Evolutionary conservation across 1,140 invertebrate species (phyloP), one percentile per base, ranked within the genome.

Genomic region (Meloidogyne exigua): DNA sequence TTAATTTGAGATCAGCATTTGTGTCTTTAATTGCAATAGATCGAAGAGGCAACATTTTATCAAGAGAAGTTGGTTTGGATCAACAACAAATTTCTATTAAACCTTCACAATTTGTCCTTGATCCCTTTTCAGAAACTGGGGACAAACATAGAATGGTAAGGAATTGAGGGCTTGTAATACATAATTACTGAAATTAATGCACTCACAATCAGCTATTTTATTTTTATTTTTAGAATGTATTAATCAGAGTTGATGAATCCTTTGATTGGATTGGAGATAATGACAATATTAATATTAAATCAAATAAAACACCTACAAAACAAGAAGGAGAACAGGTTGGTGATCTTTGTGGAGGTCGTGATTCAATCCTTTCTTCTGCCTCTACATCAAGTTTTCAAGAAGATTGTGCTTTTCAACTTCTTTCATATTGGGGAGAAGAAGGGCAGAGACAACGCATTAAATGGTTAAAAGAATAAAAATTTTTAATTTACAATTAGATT

Each of bases 381-480:
- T 57, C 72, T 13, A 64, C 72, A 65, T 36, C 32, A 49, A 26
- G 57, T 18, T 62, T 65, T 21, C 72, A 15, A 21, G 28, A 39
- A 21, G 72, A 28, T 36, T 73, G 49, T 64, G 72, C 72, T 10
- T 73, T 73, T 21, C 72, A 65, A 18, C 21, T 73, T 28, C 57
- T 64, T 28, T 26, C 57, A 5, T 62, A 73, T 64, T 73, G 72
- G 72, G 72, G 72, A 12, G 72, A 73, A 36, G 72, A 73, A 36
- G 36, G 57, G 23, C 72, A 73, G 25, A 44, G 72, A 23, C 25
- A 65, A 32, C 72, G 72, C 4, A 28, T 73, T 9, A 73, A 73
- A 64, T 73, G 72, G 72, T 73, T 69, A 2, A 49, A 49, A 18
- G 1, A 3, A 18, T 18, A 13, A 49, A 18, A 49, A 18, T 49